Base-by-base conservation (phyloP, 2,888 invertebrate species). In the Atethmia centrago region DNA sequence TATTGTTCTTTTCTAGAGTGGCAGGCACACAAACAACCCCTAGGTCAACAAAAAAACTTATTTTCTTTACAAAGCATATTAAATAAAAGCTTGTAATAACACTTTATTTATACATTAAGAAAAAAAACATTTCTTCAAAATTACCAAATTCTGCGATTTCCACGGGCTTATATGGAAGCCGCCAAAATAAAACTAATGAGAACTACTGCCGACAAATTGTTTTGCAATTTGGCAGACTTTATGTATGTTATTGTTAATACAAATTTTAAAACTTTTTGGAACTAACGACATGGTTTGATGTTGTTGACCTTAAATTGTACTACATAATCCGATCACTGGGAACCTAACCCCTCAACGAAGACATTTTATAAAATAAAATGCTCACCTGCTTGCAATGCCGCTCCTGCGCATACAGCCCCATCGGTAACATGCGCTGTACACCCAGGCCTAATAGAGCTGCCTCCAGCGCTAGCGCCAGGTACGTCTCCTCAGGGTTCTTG, bases 381-480 rank as follows among this genome's bases (percentile, higher is more conserved):
- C 59, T 53, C 3, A 70, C 75, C 75, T 98, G 97, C 82, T 96
- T 96, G 80, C 96, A 96, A 78, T 96, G 95, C 79, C 96, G 88
- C 88, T 96, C 97, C 95, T 98, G 98, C 66, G 98, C 98, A 91
- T 98, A 98, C 4, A 98, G 94, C 3, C 98, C 98, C 56, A 97
- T 97, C 0, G 98, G 98, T 96, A 98, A 97, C 91, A 98, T 97
- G 79, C 98, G 94, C 90, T 98, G 98, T 88, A 98, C 98, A 0
- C 98, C 98, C 19, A 98, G 94, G 0, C 98, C 98, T 42, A 98
- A 97, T 1, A 98, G 95, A 1, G 98, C 98, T 0, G 98, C 98
- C 92, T 98, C 98, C 78, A 98, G 95, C 25, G 98, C 98, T 68
- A 98, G 92, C 4, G 98, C 97, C 65, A 98, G 96, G 91, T 97